These are phyloP conservation scores for Conchocele bisecta DNA, from an alignment of 2,888 invertebrate genomes.

Conservation along the genomic window DNA sequence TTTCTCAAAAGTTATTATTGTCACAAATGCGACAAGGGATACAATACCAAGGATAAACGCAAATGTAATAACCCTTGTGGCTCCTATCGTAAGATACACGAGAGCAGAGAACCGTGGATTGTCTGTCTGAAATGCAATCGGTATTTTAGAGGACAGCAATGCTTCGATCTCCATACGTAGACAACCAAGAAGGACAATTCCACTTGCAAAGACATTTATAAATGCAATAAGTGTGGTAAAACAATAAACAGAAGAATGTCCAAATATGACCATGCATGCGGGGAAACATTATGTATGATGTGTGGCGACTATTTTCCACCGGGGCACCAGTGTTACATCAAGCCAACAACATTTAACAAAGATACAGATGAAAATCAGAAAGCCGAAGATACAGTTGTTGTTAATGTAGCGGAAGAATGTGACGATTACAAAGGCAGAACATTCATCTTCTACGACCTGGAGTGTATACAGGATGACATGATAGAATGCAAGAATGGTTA, in stretches of 20 bases:
- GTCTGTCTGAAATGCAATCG: slow-evolving; percentile 19
- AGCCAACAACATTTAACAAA: too few species aligned
- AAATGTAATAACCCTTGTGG: slow-evolving; percentile 25
- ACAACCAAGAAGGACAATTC: slow-evolving; percentile 12
- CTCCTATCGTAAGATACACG: slow-evolving; percentile 23
- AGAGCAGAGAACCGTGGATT: slow-evolving; percentile 13
- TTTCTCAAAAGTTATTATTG: slow-evolving; percentile 19
- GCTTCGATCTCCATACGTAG: slow-evolving; percentile 21
- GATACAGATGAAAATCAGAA: too few species aligned
- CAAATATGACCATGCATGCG: neutral
- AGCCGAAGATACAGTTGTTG: too few species aligned
- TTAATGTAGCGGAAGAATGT: too few species aligned
- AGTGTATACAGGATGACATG: slow-evolving; percentile 8
- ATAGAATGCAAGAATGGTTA: slow-evolving; percentile 18
- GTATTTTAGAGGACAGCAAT: slow-evolving; percentile 9
- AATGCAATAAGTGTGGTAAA: slow-evolving; percentile 22
- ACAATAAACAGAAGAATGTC: slow-evolving; percentile 9
- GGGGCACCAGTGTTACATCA: too few species aligned
- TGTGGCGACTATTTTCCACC: too few species aligned
- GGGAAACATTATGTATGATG: too few species aligned
- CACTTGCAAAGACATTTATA: slow-evolving; percentile 12
- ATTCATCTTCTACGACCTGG: slow-evolving; percentile 1
- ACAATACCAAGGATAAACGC: slow-evolving; percentile 1
- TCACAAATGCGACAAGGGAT: slow-evolving; percentile 17
- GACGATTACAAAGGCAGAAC: neutral